phyloP scores from a whole-genome alignment of 1,140 invertebrate genomes.

The Acromyrmex heyeri region DNA sequence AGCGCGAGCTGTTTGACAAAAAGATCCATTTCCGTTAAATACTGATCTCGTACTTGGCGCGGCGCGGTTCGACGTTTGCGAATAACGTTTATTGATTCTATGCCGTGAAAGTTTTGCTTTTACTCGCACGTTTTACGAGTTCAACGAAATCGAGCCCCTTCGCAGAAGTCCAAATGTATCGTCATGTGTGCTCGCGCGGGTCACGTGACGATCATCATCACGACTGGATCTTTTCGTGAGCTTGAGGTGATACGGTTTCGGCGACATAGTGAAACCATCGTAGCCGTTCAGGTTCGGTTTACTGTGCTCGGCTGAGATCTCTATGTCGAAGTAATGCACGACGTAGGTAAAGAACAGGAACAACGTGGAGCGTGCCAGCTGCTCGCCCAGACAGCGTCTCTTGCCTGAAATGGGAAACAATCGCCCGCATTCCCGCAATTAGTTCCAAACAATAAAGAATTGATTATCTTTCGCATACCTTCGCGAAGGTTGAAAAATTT shows the following conservation, averaged over 20 bases:
- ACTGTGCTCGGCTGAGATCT: slow-evolving; percentile 76
- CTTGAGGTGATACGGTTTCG: slow-evolving; percentile 84
- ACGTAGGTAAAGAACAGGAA: slow-evolving; percentile 87
- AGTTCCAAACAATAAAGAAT: slow-evolving; percentile 23
- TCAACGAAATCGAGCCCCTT: slow-evolving; percentile 68
- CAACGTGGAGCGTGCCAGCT: slow-evolving; percentile 87
- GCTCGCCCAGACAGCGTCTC: slow-evolving; percentile 89
- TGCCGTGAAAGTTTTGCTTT: slow-evolving; percentile 67
- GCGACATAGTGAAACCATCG: slow-evolving; percentile 87
- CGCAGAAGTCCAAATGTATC: slow-evolving; percentile 73
- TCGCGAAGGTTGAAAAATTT: slow-evolving; percentile 13
- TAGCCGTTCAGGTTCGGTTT: slow-evolving; percentile 81
- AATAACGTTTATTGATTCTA: slow-evolving; percentile 70
- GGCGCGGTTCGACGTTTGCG: not conserved
- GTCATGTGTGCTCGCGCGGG: not conserved
- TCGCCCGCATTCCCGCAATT: slow-evolving; percentile 6
- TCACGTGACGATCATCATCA: slow-evolving; percentile 46
- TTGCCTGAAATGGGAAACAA: slow-evolving; percentile 85
- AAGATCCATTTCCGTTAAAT: slow-evolving; percentile 27
- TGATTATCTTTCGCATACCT: slow-evolving; percentile 16
- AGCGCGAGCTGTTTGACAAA: slow-evolving; percentile 2
- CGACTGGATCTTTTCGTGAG: slow-evolving; percentile 59
- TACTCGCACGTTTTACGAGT: slow-evolving; percentile 66
- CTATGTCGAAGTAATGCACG: slow-evolving; percentile 87
- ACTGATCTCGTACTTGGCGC: not conserved